Evolutionary conservation across 2,888 invertebrate genomes (phyloP).

Genomic region (Lacanobia wlatinum): DNA sequence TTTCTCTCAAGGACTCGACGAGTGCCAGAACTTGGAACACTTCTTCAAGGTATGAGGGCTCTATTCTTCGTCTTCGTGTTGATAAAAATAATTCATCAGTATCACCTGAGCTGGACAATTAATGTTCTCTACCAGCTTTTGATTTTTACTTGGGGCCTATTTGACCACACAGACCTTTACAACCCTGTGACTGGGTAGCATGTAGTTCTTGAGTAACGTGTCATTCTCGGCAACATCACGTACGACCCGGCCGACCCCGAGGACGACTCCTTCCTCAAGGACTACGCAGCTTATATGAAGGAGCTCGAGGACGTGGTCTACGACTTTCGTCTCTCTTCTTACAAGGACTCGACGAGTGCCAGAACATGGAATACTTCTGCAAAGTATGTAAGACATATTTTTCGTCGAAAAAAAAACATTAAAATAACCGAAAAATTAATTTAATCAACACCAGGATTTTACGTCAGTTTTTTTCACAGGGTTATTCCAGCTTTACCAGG

Average conservation of each 20-base stretch:
- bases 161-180: neutral
- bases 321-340: constrained; percentile 95
- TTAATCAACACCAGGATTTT: too few relatives aligned
- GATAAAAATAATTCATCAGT: neutral
- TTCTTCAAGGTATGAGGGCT: constrained; percentile 82
- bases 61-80: neutral
- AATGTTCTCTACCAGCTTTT: neutral
- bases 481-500: too few relatives aligned
- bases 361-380: constrained; percentile 84
- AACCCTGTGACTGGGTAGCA: too few relatives aligned
- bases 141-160: neutral
- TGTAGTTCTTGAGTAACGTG: too few relatives aligned
- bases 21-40: constrained; percentile 91
- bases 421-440: too few relatives aligned
- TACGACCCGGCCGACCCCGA: constrained; percentile 95
- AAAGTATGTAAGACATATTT: constrained; percentile 74
- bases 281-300: constrained; percentile 91
- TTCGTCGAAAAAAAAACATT: too few relatives aligned
- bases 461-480: too few relatives aligned
- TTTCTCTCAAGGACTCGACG: constrained; percentile 95
- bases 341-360: constrained; percentile 95
- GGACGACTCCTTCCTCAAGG: constrained; percentile 92
- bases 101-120: neutral
- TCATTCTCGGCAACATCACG: constrained; percentile 87
- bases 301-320: constrained; percentile 93